Percentiles rank a stretch among this genome's conserved stretches.
Evolutionary conservation across 2,113 vertebrate species (phyloP).

Genomic region (Rhea americana): DNA sequence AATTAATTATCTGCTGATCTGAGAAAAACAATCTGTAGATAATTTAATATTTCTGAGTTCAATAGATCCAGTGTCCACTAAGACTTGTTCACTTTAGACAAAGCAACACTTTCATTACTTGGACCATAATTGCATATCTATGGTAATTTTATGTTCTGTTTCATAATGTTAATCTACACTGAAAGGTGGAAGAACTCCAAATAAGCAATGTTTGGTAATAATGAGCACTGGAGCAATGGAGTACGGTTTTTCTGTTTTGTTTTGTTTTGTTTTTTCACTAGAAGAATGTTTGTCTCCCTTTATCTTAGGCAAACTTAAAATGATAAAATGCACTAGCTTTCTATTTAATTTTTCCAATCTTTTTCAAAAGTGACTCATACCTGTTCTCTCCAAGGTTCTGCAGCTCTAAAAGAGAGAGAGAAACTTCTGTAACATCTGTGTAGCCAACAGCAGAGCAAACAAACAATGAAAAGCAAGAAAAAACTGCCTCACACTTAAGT

Average conservation of each 20-base stretch:
- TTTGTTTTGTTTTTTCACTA: not conserved
- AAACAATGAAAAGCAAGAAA: not conserved
- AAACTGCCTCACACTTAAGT: not conserved
- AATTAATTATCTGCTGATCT: slow-evolving; percentile 32
- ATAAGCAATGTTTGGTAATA: not conserved
- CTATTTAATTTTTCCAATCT: rapidly evolving
- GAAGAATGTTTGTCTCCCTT: not conserved
- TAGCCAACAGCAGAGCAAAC: not conserved
- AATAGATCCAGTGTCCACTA: not conserved
- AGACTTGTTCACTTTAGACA: not conserved
- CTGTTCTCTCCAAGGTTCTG: not conserved
- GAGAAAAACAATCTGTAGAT: not conserved
- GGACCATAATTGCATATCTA: not conserved
- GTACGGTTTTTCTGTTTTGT: not conserved
- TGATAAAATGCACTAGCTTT: not conserved
- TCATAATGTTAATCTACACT: not conserved
- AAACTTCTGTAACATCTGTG: not conserved
- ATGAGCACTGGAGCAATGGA: not conserved
- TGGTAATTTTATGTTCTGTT: not conserved
- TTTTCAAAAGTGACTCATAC: not conserved
- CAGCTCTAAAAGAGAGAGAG: not conserved
- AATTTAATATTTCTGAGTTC: not conserved
- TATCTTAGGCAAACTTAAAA: not conserved
- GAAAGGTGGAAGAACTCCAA: not conserved
- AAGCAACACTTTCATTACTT: not conserved